These are phyloP conservation scores for Hyles vespertilio DNA, from an alignment of 1,140 invertebrate species.

Conservation along the genomic window DNA sequence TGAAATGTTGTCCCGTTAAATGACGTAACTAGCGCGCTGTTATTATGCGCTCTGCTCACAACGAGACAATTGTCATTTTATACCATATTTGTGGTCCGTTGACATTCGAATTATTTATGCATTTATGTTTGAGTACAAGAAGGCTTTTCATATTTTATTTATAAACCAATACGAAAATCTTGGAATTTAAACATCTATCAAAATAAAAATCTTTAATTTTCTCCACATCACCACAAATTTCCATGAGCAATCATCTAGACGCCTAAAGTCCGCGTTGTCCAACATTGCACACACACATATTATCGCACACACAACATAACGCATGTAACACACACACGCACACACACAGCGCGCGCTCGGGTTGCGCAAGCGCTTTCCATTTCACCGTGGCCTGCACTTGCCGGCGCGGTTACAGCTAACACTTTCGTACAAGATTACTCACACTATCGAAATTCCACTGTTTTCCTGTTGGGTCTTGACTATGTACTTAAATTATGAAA, in stretches of 20 bases:
- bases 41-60: conserved; percentile 44
- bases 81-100: background rate
- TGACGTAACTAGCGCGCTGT: conserved; percentile 57
- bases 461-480: no score
- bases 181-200: no score
- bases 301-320: conserved; percentile 22
- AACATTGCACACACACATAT: conserved; percentile 30
- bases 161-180: no score
- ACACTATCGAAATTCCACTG: no score
- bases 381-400: conserved; percentile 49
- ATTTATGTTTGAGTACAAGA: no score
- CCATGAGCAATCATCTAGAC: conserved; percentile 1
- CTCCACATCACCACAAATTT: background rate
- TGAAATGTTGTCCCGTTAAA: conserved; percentile 70
- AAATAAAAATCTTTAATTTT: no score
- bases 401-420: conserved; percentile 10
- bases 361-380: conserved; percentile 73
- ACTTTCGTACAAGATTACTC: background rate
- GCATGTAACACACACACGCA: background rate
- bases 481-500: no score
- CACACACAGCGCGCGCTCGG: conserved; percentile 30
- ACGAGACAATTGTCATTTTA: conserved; percentile 19
- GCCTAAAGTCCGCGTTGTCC: conserved; percentile 24
- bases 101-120: background rate
- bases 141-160: no score